Evolutionary conservation across 2,888 invertebrate species (phyloP), one percentile per base, ranked within the genome.

Genomic region (Glyphotaelius pellucidus): DNA sequence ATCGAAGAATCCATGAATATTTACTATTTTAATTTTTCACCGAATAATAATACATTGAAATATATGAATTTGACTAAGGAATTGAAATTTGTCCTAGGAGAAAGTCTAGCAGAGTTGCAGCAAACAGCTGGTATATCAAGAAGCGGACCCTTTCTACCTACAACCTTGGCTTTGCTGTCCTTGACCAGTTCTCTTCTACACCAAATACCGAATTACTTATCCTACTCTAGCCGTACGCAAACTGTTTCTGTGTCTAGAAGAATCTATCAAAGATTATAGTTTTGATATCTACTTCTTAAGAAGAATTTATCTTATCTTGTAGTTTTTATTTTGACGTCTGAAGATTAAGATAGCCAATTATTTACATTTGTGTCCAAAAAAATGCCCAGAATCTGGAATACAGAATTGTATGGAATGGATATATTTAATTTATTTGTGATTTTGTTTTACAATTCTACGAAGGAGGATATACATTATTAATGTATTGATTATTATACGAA

Each of bases 91-190:
- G 91, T 91, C 89, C 89, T 89, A 91, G 91, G 89, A 91, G 91
- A 91, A 91, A 91, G 91, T 38, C 67, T 91, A 88, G 91, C 91
- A 14, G 91, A 91, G 83, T 47, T 91, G n/a, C 91, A 91, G 31
- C 91, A 91, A 67, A 91, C 91, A 9, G 88, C 91, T 15, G 91
- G 91, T 30, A n/a, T n/a, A 35, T 80, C 87, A 5, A 25, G 42
- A n/a, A 30, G 2, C 14, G 30, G 79, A 11, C 14, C 32, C 31
- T 42, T 79, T 42, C 87, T 86, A 47, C 86, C 86, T 12, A 42
- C 86, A n/a, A 86, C 35, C 42, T 15, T 86, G 38, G 42, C 86
- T 67, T n/a, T 42, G n/a, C 30, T 25, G 86, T 86, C 42, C 25
- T 86, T 67, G 25, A 25, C 67, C 11, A n/a, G 67, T 67, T 67